Evolutionary conservation across 1,140 invertebrate genomes (phyloP).

Genomic region (Leptestheria dahalacensis): DNA sequence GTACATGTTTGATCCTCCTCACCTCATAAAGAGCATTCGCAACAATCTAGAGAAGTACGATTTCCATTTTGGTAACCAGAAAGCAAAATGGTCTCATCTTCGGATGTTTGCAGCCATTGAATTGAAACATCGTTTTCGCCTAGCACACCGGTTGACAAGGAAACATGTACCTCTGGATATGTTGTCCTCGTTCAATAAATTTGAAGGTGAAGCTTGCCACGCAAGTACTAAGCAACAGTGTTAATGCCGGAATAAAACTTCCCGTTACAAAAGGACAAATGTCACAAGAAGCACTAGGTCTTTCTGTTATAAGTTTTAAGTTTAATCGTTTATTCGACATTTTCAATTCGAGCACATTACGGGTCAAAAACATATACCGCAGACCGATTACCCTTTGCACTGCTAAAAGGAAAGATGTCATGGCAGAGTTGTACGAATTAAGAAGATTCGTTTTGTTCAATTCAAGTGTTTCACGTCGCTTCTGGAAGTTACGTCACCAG

Average conservation of each 20-base stretch:
- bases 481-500: background rate
- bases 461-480: background rate
- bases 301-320: background rate
- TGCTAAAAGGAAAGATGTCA: background rate
- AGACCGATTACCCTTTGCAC: background rate
- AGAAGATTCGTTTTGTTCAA: background rate
- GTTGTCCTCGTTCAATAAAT: background rate
- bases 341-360: background rate
- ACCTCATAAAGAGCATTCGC: background rate
- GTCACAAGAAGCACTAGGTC: background rate
- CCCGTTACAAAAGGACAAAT: background rate
- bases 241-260: background rate
- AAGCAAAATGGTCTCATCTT: background rate
- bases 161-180: background rate
- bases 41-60: background rate
- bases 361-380: background rate
- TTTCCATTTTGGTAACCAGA: background rate
- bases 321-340: background rate
- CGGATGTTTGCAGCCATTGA: background rate
- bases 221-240: background rate
- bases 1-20: background rate
- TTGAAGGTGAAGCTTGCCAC: background rate
- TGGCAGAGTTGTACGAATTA: background rate
- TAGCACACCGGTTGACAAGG: background rate
- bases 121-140: background rate